phyloP scores from a whole-genome alignment of 2,113 vertebrate species.

The Petaurus breviceps region DNA sequence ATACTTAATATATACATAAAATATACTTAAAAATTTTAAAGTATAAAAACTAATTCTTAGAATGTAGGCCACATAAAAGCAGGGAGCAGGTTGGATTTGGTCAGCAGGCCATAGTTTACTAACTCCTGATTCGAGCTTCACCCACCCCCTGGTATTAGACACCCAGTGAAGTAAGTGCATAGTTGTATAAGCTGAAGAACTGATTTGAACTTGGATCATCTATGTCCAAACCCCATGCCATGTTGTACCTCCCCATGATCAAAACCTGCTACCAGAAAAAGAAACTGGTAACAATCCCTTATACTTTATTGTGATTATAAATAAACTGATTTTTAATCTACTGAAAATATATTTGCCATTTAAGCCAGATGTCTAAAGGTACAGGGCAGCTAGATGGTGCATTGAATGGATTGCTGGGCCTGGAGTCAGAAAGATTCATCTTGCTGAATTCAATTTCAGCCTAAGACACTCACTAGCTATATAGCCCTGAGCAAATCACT shows the following conservation, averaged over 20 bases:
- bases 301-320: neutral
- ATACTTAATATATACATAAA: too few relatives aligned
- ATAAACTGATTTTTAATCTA: neutral
- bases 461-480: neutral
- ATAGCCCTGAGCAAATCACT: neutral
- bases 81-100: neutral
- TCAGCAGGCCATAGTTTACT: neutral
- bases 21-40: neutral
- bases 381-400: neutral
- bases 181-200: neutral
- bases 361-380: neutral
- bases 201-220: neutral
- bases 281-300: neutral
- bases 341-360: neutral
- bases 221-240: neutral
- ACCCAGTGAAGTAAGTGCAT: neutral
- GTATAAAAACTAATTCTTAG: neutral
- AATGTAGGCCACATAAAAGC: neutral
- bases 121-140: neutral
- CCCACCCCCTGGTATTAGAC: neutral
- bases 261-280: neutral
- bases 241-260: neutral
- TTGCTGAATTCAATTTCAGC: neutral
- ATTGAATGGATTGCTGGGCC: neutral
- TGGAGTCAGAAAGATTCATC: neutral